Conservation (phyloP, 2,797 vertebrate genomes). For the Hydrocynus forskahlii region DNA sequence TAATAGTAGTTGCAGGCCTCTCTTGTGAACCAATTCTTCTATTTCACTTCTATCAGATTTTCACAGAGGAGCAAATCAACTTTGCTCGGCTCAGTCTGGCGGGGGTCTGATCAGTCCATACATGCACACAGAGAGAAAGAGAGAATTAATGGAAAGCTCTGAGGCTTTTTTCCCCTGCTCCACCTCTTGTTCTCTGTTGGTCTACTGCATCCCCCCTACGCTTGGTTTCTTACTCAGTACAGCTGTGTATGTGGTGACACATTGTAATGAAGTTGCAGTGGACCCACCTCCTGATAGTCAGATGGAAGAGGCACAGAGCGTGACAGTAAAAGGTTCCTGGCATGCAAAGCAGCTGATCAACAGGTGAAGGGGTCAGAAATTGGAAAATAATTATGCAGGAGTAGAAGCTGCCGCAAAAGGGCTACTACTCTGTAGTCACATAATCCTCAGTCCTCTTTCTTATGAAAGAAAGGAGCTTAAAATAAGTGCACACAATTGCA, state of each 20-base stretch:
- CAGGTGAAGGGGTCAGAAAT: background rate
- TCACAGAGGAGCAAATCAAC: slow-evolving; percentile 48
- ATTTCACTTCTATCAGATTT: slow-evolving; percentile 22
- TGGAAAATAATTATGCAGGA: slow-evolving; percentile 13
- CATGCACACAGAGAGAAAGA: slow-evolving; percentile 1
- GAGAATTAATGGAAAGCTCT: slow-evolving; percentile 17
- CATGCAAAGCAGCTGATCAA: background rate
- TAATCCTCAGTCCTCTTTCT: slow-evolving; percentile 36
- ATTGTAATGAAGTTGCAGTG: background rate
- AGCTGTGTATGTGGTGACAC: background rate
- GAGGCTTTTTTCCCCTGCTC: slow-evolving; percentile 10
- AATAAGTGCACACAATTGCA: slow-evolving; percentile 4
- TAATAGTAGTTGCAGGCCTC: background rate
- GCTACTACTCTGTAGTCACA: slow-evolving; percentile 19
- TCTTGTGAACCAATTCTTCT: slow-evolving; percentile 18
- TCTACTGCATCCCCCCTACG: background rate
- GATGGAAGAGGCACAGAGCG: background rate
- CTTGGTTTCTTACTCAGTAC: background rate
- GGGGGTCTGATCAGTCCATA: slow-evolving; percentile 49
- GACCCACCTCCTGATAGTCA: background rate
- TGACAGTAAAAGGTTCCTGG: background rate
- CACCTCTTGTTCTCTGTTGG: background rate
- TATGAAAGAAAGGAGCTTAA: slow-evolving; percentile 39
- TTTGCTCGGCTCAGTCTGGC: slow-evolving; percentile 39
- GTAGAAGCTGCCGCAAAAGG: background rate